A percentile compares a stretch with the other conserved stretches of the same genome.
Evolutionary conservation across 1,140 invertebrate genomes (phyloP).

Genomic region (Polypedilum vanderplanki): DNA sequence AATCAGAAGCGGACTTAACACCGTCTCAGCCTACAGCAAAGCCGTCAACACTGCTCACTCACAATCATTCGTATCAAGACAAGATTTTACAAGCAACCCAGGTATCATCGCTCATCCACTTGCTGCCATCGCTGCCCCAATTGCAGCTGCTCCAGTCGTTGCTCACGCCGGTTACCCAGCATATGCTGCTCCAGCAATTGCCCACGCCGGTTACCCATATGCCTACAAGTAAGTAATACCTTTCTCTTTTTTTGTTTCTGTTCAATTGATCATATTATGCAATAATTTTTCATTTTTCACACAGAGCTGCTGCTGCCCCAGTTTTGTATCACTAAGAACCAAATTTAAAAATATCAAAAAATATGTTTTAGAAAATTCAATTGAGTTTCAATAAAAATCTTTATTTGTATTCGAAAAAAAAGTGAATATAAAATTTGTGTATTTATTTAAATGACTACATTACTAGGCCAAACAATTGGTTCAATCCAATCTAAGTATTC

Average conservation of each 20-base stretch:
- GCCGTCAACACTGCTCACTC: slow-evolving; percentile 44
- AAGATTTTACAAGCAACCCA: background rate
- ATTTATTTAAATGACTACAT: background rate
- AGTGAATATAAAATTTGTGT: background rate
- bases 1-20: slow-evolving; percentile 42
- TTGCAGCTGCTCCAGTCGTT: slow-evolving; percentile 30
- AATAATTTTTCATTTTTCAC: background rate
- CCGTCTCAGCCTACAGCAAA: slow-evolving; percentile 41
- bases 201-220: slow-evolving; percentile 31
- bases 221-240: slow-evolving; percentile 14
- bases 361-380: slow-evolving; percentile 4
- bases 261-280: background rate
- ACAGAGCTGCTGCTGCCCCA: background rate
- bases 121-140: slow-evolving; percentile 33
- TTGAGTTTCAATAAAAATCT: slow-evolving; percentile 11
- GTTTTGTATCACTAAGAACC: background rate
- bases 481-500: slow-evolving; percentile 60
- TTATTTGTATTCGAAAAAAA: background rate
- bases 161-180: slow-evolving; percentile 31
- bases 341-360: background rate
- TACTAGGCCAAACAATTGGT: slow-evolving; percentile 50
- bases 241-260: background rate
- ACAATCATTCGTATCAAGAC: slow-evolving; percentile 7
- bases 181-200: slow-evolving; percentile 22
- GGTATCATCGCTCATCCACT: slow-evolving; percentile 8